Conservation (phyloP, 2,797 vertebrate genomes). For the Hyperoplus immaculatus region DNA sequence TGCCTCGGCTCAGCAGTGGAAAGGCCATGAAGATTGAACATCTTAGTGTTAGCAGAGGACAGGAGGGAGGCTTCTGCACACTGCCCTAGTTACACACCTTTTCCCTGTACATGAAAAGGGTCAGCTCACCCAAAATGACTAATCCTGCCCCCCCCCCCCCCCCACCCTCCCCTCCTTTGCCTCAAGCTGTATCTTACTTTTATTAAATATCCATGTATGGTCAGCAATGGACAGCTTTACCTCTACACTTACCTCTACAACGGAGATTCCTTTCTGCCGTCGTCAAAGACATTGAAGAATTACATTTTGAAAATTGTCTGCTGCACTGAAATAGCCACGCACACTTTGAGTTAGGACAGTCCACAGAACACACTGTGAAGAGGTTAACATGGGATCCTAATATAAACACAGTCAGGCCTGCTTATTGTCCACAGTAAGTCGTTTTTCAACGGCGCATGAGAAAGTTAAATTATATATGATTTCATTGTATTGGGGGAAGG, state of each 20-base stretch:
- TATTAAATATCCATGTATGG: too few species aligned
- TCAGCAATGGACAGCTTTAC: not conserved
- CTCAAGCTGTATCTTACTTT: not conserved
- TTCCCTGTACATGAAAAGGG: constrained; percentile 8
- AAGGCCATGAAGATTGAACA: constrained; percentile 45
- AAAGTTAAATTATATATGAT: not conserved
- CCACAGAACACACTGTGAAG: not conserved
- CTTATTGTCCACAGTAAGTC: not conserved
- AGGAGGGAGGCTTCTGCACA: not conserved
- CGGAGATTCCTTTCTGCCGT: not conserved
- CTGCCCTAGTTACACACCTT: not conserved
- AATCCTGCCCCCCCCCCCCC: too few species aligned
- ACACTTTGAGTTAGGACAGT: not conserved
- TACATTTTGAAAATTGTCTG: not conserved
- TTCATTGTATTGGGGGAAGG: not conserved
- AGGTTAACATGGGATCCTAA: not conserved
- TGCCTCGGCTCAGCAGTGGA: constrained; percentile 36
- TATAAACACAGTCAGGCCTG: constrained; percentile 2
- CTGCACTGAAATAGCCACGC: not conserved
- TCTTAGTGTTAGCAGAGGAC: constrained; percentile 1
- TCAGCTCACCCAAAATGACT: constrained; percentile 10
- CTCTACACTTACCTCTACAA: not conserved
- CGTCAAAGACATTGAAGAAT: not conserved
- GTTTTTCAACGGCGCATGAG: too few species aligned
- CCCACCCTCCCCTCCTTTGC: not conserved